Evolutionary conservation across 2,113 vertebrate species (phyloP).

Genomic region (Microcebus murinus): DNA sequence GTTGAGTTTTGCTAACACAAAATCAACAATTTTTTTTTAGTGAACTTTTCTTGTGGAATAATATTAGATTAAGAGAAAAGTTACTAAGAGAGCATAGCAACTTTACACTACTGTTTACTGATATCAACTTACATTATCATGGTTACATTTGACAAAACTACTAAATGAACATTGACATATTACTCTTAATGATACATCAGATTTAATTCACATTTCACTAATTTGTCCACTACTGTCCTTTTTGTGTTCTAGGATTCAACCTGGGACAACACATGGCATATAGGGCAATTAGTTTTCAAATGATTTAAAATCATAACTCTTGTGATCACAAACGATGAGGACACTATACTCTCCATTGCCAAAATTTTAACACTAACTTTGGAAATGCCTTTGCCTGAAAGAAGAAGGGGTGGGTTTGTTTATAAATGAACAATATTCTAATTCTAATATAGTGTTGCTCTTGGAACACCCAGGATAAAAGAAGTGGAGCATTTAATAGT

Average conservation of each 20-base stretch:
- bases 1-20: neutral
- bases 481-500: neutral
- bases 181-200: neutral
- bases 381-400: neutral
- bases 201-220: neutral
- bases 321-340: neutral
- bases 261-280: accelerated
- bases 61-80: neutral
- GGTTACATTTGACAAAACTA: neutral
- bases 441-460: neutral
- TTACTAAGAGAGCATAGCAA: neutral
- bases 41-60: neutral
- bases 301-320: neutral
- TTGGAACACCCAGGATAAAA: neutral
- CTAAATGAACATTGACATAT: neutral
- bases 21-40: neutral
- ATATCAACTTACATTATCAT: neutral
- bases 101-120: neutral
- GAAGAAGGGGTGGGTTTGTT: neutral
- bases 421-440: neutral
- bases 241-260: neutral
- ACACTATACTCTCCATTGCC: neutral
- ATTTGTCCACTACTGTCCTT: neutral
- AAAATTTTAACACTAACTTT: neutral
- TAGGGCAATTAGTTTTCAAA: neutral